Percentiles rank a stretch among this genome's conserved stretches.
Conservation (phyloP, 37 sponge, comb jelly and placozoan species). For the Theonella swinhoei region DNA sequence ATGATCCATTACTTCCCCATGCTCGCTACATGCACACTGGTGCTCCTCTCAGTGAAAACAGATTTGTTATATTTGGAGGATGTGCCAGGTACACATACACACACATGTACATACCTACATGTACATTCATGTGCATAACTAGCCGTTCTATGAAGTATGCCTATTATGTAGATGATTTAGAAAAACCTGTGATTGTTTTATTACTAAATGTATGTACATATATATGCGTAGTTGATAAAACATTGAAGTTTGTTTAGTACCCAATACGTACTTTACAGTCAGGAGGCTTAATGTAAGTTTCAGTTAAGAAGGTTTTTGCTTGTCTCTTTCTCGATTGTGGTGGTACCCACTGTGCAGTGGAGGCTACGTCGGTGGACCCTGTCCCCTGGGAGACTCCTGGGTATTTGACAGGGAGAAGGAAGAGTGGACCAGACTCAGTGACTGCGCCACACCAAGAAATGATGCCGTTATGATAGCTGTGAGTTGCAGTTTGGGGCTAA, state of each 20-base stretch:
- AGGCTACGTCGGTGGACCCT: constrained; percentile 58
- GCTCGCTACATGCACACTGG: constrained; percentile 59
- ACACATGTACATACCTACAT: too few relatives aligned
- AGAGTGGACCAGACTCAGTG: constrained; percentile 9
- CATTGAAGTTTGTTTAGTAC: too few relatives aligned
- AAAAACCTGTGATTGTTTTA: too few relatives aligned
- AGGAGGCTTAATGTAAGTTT: too few relatives aligned
- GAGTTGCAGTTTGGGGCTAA: background rate
- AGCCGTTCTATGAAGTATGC: too few relatives aligned
- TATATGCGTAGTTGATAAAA: too few relatives aligned
- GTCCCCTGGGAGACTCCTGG: constrained; percentile 53
- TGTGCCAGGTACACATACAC: constrained; percentile 51
- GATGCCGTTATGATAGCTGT: constrained; percentile 18
- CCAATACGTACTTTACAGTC: too few relatives aligned
- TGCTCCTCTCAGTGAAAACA: constrained; percentile 14
- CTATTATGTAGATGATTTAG: too few relatives aligned
- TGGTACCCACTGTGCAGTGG: constrained; percentile 61
- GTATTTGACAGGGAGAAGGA: background rate
- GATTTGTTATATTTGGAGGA: constrained; percentile 69
- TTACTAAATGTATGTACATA: too few relatives aligned
- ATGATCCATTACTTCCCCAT: constrained; percentile 63
- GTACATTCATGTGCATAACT: too few relatives aligned
- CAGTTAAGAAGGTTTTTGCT: background rate
- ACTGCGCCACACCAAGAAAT: constrained; percentile 9
- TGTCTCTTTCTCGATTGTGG: background rate